Evolutionary conservation across 37 sponge, comb jelly and placozoan genomes (phyloP), one percentile per base, ranked within the genome.

Genomic region (Eunapius fragilis): DNA sequence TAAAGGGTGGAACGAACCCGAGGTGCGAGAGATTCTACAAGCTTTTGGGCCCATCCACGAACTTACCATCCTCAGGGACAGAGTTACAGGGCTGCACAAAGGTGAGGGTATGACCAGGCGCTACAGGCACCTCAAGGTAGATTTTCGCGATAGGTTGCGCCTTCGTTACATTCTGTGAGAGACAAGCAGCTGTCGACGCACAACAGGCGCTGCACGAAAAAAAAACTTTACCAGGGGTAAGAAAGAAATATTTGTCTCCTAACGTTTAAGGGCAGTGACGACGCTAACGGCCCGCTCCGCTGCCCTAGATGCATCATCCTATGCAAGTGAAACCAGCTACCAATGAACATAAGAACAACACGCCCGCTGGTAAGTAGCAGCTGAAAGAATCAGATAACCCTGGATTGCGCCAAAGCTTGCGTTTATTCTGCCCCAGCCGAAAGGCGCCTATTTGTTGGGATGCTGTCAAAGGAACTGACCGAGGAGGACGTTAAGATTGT

Each of bases 241-340:
- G 97, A 91, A n/a, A 27, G n/a, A n/a, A n/a, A n/a, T n/a, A 2
- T 7, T 70, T 27, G 7, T 70, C 27, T 7, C 71, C 5, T 27
- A 4, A 70, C 2, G 7, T 11, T 28, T 70, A n/a, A 70, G 71
- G 71, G 10, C 77, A 2, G n/a, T 76, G 9, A 32, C 5, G n/a
- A n/a, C 28, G 4, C 7, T 36, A 2, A 33, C 28, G 2, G 6
- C 37, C 27, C 7, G 2, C 26, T 17, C 26, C 2, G 6, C 36
- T 68, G 9, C 22, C 28, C 71, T 82, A 96, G 97, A 93, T 93
- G 94, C 79, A 75, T 25, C 92, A 91, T 72, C 88, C 97, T 17
- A 87, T 96, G 87, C 97, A 96, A 87, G 97, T 96, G 27, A 96
- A 93, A 68, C 97, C 97, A 31, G 97, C 97, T 0, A 87, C 91